phyloP scores from a whole-genome alignment of 2,888 invertebrate species.

The Nomada fabriciana region DNA sequence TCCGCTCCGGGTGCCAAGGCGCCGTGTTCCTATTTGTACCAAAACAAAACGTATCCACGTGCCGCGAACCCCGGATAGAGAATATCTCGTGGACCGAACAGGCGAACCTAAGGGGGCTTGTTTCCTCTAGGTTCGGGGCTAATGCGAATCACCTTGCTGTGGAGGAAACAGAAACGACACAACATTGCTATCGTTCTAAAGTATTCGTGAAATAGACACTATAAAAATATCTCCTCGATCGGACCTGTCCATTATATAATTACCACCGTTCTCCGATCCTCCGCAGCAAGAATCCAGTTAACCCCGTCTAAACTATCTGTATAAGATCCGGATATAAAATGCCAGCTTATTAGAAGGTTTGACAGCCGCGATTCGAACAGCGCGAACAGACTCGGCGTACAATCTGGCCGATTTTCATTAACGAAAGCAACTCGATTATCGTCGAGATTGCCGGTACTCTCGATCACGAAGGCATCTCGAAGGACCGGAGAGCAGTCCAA shows the following conservation, averaged over 20 bases:
- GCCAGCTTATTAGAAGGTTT: constrained; percentile 34
- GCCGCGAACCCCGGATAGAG: constrained; percentile 54
- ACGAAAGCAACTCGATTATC: constrained; percentile 64
- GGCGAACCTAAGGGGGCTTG: neutral
- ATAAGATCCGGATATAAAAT: neutral
- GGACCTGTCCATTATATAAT: constrained; percentile 3
- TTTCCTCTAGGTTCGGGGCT: neutral
- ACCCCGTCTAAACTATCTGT: neutral
- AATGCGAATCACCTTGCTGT: neutral
- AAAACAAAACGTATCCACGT: constrained; percentile 80
- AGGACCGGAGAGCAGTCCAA: constrained; percentile 63
- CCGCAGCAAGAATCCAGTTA: neutral
- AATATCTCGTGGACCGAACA: constrained; percentile 31
- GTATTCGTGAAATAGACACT: no score
- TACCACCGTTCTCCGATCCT: neutral
- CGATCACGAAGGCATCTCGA: constrained; percentile 62
- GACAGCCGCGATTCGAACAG: constrained; percentile 41
- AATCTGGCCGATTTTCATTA: constrained; percentile 56
- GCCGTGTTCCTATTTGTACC: constrained; percentile 82
- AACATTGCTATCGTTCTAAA: no score
- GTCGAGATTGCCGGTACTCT: constrained; percentile 53
- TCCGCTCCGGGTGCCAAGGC: constrained; percentile 81
- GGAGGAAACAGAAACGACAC: no score
- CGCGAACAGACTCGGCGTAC: constrained; percentile 22
- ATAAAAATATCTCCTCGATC: neutral